Evolutionary conservation across 2,797 vertebrate species (phyloP).

Genomic region (Acropternis orthonyx): DNA sequence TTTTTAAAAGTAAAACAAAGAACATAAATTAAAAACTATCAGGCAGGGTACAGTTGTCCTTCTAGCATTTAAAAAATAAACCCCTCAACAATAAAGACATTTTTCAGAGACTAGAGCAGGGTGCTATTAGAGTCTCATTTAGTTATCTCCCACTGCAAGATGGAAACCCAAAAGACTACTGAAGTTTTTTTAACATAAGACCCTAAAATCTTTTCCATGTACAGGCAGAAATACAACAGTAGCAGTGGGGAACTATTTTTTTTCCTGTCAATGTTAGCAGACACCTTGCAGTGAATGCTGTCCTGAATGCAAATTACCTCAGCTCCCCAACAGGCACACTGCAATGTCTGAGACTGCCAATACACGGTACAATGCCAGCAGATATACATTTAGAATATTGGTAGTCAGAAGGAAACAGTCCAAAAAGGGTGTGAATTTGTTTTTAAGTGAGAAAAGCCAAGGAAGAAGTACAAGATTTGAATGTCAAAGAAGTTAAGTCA

Average conservation of each 20-base stretch:
- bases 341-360: constrained; percentile 3
- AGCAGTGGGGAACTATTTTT: neutral
- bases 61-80: neutral
- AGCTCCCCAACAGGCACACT: neutral
- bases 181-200: neutral
- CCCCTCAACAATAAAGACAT: neutral
- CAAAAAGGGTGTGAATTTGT: neutral
- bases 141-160: neutral
- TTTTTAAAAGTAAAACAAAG: neutral
- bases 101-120: neutral
- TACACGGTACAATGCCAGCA: neutral
- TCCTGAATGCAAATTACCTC: constrained; percentile 45
- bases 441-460: neutral
- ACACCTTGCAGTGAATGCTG: constrained; percentile 51
- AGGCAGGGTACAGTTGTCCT: neutral
- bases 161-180: neutral
- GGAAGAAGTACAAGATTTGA: neutral
- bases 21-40: neutral
- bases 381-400: neutral
- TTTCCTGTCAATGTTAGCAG: neutral
- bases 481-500: neutral
- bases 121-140: neutral
- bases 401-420: neutral
- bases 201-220: neutral
- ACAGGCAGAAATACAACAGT: neutral